Evolutionary conservation across 2,113 vertebrate species (phyloP).

Genomic region (Erpornis zantholeuca): DNA sequence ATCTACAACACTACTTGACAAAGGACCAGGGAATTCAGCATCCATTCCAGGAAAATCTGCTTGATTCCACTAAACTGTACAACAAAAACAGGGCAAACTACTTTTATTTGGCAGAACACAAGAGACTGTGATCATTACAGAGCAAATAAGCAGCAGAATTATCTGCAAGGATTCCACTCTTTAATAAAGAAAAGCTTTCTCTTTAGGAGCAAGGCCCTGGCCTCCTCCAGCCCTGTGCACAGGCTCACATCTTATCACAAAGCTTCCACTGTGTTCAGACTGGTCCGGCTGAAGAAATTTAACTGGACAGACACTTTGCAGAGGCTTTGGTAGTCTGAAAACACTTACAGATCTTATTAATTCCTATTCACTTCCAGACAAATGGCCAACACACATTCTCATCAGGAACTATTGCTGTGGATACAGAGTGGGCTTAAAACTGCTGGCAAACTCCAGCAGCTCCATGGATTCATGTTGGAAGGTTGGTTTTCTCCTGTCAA

Average conservation of each 20-base stretch:
- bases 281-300: neutral
- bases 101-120: neutral
- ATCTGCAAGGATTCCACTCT: neutral
- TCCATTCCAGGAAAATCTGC: constrained; percentile 12
- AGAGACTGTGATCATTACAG: neutral
- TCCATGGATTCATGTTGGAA: neutral
- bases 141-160: neutral
- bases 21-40: constrained; percentile 1
- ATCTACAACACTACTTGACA: neutral
- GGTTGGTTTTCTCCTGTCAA: neutral
- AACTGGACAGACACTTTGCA: neutral
- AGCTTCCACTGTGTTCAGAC: neutral
- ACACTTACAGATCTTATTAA: neutral
- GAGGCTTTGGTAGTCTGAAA: neutral
- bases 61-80: neutral
- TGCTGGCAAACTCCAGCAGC: neutral
- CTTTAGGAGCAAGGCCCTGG: neutral
- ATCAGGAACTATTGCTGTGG: neutral
- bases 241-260: neutral
- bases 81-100: neutral
- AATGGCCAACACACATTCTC: neutral
- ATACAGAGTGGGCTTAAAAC: neutral
- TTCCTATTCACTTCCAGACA: neutral
- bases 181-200: neutral
- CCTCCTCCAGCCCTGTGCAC: neutral